Evolutionary conservation across 1,140 invertebrate genomes (phyloP), one percentile per base, ranked within the genome.

Genomic region (Samia ricini): DNA sequence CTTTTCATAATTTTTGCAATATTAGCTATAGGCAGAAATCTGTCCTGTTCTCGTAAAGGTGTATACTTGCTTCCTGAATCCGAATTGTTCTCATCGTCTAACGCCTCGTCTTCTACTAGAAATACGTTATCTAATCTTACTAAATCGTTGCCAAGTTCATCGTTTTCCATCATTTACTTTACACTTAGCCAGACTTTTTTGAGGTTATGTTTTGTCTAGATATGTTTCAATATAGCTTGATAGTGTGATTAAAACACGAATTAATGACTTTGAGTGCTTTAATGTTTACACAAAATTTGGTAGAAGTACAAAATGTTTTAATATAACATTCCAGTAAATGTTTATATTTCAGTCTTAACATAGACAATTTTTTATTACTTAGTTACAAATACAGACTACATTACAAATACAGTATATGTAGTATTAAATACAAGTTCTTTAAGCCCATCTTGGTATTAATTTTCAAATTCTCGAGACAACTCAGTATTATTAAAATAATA

Each of bases 1-100:
- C 96, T 94, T 90, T 99, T 99, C 99, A 99, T 99, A 49, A 99
- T 99, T 91, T 99, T 96, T 0, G 98, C 97, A 51, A 99, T 98
- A 92, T 99, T 99, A 20, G 99, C 99, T 72, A 99, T 99, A 1
- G 98, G 98, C 51, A 99, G 90, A 87, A 99, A 99, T 72, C 98
- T 92, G 86, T 99, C 98, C 90, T 99, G 97, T 85, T 98, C 96
- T 36, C 96, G 87, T 24, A 98, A 81, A 3, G 94, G 94, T 5
- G 91, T 90, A 74, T 92, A 88, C 60, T 92, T 92, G 5, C 90
- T 85, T 22, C 93, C 92, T 0, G 94, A 95, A 78, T 95, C 95
- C 58, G 95, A 95, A 29, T 94, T 94, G 72, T 95, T 95, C 78
- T 95, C 94, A 62, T 93, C 92, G 70, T 91, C 89, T 89, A 84